Evolutionary conservation across 1,140 invertebrate genomes (phyloP).

Genomic region (Drosophila rhopaloa): DNA sequence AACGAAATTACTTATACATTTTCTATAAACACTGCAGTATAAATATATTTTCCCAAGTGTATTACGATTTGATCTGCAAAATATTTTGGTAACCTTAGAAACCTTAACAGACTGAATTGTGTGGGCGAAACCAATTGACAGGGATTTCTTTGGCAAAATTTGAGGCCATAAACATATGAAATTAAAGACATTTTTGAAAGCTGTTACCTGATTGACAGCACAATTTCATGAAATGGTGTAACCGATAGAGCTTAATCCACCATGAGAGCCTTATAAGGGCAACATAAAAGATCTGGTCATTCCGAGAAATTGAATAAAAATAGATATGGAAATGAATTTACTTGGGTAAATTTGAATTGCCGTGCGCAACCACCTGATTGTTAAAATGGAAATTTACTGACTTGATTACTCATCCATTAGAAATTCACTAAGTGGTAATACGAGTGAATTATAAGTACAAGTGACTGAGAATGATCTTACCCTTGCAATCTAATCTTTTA

Average conservation of each 20-base stretch:
- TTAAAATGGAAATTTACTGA: constrained; percentile 2
- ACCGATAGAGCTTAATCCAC: constrained; percentile 24
- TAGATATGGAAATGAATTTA: constrained; percentile 18
- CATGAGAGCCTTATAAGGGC: constrained; percentile 13
- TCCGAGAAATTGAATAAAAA: constrained; percentile 16
- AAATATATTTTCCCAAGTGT: neutral
- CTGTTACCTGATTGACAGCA: constrained; percentile 23
- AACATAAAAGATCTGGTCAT: constrained; percentile 16
- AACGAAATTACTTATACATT: no score
- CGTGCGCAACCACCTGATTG: neutral
- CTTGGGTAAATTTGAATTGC: constrained; percentile 9
- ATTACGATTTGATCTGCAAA: neutral
- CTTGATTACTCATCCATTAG: constrained; percentile 22
- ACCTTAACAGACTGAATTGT: neutral
- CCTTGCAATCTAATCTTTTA: no score
- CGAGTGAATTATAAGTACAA: no score
- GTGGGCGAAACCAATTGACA: constrained; percentile 33
- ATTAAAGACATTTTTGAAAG: constrained; percentile 35
- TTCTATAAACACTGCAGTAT: neutral
- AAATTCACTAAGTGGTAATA: neutral
- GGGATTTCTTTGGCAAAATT: constrained; percentile 14
- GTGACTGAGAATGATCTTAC: no score
- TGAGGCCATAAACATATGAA: constrained; percentile 21
- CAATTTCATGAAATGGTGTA: constrained; percentile 33
- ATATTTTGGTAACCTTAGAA: neutral